Base-by-base conservation (phyloP, 2,797 vertebrate species). In the Tauraco hartlaubi region DNA sequence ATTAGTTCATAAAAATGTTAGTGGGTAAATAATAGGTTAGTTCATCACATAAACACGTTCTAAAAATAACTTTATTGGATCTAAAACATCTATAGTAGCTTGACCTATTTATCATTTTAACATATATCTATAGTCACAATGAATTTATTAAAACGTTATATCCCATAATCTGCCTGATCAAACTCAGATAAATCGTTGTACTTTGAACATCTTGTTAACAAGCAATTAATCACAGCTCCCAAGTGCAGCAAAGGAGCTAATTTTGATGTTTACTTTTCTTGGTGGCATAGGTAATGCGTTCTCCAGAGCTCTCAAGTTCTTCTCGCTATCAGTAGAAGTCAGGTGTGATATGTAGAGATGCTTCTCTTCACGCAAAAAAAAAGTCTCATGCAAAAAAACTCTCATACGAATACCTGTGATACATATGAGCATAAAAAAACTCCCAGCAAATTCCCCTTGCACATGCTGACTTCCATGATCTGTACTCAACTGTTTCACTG, bases 61-160 rank as follows among this genome's bases (percentile, higher is more conserved):
- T 95, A 61, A 97, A 97, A 98, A 98, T 96, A 98, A 97, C 90
- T 95, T 95, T 91, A 98, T 95, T 97, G 86, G 91, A 96, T 96
- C 5, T 61, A 96, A 97, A 97, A 96, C 74, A 96, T 96, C 96
- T 97, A 96, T 94, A 78, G 85, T 77, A 78, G 52, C 63, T 85
- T 88, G 9, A 95, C 76, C 92, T 97, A 97, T 97, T 97, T 95
- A 96, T 98, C 97, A 97, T 86, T 76, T 94, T 96, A 97, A 97
- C 63, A 41, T 96, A 97, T 92, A 97, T 93, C 94, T 76, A 92
- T 91, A 97, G 89, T 97, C 78, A 89, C 82, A 93, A 96, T 93
- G 89, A 97, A 98, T 98, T 97, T 97, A 98, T 98, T 97, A 98
- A 97, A 97, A 97, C 89, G 94, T 97, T 98, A 87, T 97, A 96